A percentile compares a stretch with the other conserved stretches of the same genome.
phyloP scores from a whole-genome alignment of 1,140 invertebrate genomes.

The Zaprionus africanus region DNA sequence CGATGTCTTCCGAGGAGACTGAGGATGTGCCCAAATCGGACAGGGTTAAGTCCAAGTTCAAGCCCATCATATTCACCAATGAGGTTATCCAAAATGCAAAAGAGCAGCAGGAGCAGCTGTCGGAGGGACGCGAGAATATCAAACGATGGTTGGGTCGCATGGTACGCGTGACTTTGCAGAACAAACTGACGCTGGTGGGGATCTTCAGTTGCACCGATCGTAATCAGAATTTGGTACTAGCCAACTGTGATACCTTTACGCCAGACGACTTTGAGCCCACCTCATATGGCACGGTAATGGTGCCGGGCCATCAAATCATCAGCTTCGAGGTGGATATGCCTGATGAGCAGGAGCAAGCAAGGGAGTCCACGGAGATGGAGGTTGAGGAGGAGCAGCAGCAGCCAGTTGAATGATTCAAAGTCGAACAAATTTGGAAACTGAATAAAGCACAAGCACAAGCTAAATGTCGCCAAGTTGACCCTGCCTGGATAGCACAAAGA shows the following conservation, averaged over 20 bases:
- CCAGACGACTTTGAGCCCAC: slow-evolving; percentile 5
- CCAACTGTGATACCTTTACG: slow-evolving; percentile 32
- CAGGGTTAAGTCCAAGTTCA: not conserved
- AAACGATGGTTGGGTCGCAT: slow-evolving; percentile 42
- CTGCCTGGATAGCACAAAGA: not conserved
- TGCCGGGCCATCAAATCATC: slow-evolving; percentile 40
- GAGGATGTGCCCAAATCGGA: not conserved
- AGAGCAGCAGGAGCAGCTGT: not conserved
- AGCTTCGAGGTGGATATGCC: slow-evolving; percentile 26
- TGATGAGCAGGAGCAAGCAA: not conserved
- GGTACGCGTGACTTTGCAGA: slow-evolving; percentile 40
- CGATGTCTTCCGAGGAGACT: slow-evolving; percentile 10
- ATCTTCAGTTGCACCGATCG: slow-evolving; percentile 56
- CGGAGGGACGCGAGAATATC: slow-evolving; percentile 18
- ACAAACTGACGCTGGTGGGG: slow-evolving; percentile 40
- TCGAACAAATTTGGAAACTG: slow-evolving; percentile 2
- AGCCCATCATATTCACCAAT: slow-evolving; percentile 34
- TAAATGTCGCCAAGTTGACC: not conserved
- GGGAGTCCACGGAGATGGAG: not conserved
- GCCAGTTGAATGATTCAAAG: slow-evolving; percentile 2
- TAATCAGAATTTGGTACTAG: slow-evolving; percentile 46
- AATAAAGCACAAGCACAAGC: slow-evolving; percentile 1
- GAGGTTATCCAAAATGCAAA: not conserved
- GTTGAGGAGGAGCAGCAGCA: not conserved
- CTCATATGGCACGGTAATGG: slow-evolving; percentile 32